Base-by-base conservation (phyloP, 2,888 invertebrate genomes). In the Schrankia costaestrigalis region DNA sequence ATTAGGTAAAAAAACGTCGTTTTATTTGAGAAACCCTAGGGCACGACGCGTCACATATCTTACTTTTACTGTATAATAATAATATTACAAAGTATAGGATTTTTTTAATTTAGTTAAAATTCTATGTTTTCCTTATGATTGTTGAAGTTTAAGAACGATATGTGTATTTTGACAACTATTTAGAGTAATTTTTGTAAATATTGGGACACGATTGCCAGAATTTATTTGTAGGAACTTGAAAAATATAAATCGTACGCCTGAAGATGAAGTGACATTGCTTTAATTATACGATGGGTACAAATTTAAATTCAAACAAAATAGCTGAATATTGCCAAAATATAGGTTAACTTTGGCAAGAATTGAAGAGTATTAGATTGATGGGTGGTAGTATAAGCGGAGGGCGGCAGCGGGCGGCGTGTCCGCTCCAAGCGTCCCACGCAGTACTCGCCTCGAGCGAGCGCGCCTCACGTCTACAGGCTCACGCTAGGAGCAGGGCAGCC, bases 141-240 rank as follows among this genome's bases (percentile, higher is more conserved):
- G 75, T 78, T 81, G 71, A 76, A 65, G 65, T 77, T 78, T 67
- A 67, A 62, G 48, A 63, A 59, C 36, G 35, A 42, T 52, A 59
- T 57, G 57, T 66, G 64, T 73, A 69, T 64, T 73, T 67, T 65
- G 48, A 67, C 62, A 45, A 63, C 45, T 59, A 54, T 49, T 56
- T 64, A 63, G 62, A 56, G 45, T 65, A 62, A 62, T 63, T 64
- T 62, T 56, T 62, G 54, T 56, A 53, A 59, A 63, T 67, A 57
- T 47, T 46, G 78, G 76, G 75, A 78, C 75, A 61, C 44, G 58
- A 63, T 65, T 71, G 76, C 76, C 79, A 78, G 77, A 69, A 48
- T 56, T 64, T 70, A 56, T 51, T 56, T 55, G 56, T 61, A 62
- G 54, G 48, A 57, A 57, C 55, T 44, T 52, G 46, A 56, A 52